Evolutionary conservation across 2,113 vertebrate species (phyloP).

Genomic region (Podocnemis expansa): DNA sequence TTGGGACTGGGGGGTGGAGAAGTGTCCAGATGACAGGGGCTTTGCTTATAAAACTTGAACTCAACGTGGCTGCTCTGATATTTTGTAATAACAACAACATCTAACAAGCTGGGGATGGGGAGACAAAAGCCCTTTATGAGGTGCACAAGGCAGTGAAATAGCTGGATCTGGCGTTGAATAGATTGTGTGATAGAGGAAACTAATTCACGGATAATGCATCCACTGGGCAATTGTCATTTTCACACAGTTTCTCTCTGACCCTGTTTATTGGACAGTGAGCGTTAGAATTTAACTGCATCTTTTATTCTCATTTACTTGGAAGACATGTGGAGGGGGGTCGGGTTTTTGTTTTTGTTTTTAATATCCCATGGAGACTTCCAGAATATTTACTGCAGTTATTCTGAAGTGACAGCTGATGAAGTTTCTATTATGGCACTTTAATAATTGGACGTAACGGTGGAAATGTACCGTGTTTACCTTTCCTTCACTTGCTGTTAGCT

Average conservation of each 20-base stretch:
- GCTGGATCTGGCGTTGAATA: neutral
- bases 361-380: slow-evolving; percentile 21
- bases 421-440: slow-evolving; percentile 18
- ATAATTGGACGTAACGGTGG: neutral
- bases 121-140: neutral
- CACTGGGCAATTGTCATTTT: neutral
- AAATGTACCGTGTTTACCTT: neutral
- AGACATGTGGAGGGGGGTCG: neutral
- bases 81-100: neutral
- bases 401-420: neutral
- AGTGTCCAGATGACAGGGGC: neutral
- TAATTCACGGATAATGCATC: neutral
- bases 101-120: accelerated
- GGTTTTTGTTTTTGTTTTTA: neutral
- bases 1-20: neutral
- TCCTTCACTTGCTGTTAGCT: accelerated
- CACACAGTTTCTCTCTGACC: neutral
- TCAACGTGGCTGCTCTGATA: neutral
- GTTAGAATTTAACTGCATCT: neutral
- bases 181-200: neutral
- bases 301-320: neutral
- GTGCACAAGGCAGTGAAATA: neutral
- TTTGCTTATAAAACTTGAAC: neutral
- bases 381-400: slow-evolving; percentile 36
- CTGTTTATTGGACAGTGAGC: neutral